Evolutionary conservation across 2,113 vertebrate species (phyloP).

Genomic region (Sylvilagus bachmani): DNA sequence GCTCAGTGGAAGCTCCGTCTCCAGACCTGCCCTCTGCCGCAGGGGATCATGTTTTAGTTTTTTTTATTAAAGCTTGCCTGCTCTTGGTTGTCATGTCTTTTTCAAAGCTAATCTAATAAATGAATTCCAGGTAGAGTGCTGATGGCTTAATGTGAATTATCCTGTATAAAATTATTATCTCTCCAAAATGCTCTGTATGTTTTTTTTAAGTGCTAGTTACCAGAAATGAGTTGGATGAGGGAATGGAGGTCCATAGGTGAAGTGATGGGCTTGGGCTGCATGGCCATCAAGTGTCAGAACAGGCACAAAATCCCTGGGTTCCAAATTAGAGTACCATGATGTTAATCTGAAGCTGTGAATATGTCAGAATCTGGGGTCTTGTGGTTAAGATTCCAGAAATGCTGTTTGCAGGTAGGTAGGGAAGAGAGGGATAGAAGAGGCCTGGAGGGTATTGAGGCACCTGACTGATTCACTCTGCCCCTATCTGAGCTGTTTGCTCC

Average conservation of each 20-base stretch:
- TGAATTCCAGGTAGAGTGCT: slow-evolving; percentile 33
- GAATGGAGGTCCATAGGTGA: not conserved
- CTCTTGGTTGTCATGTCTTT: slow-evolving; percentile 7
- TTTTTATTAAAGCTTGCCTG: slow-evolving; percentile 45
- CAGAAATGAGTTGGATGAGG: not conserved
- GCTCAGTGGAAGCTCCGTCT: too few relatives aligned
- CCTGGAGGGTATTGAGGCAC: not conserved
- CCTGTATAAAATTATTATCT: not conserved
- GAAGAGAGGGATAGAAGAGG: too few relatives aligned
- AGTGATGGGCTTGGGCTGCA: not conserved
- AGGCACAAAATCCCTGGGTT: not conserved
- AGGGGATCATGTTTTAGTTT: not conserved
- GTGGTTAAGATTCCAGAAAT: not conserved
- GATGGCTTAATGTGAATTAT: slow-evolving; percentile 4
- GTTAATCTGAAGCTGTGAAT: not conserved
- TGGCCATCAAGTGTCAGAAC: not conserved
- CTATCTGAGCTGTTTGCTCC: not conserved
- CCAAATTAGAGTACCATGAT: not conserved
- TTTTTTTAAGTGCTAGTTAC: not conserved
- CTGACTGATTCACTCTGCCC: not conserved
- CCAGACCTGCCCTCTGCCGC: not conserved
- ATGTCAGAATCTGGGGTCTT: not conserved
- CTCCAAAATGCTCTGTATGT: not conserved
- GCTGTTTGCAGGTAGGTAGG: not conserved
- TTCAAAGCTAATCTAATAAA: slow-evolving; percentile 41